Evolutionary conservation across 2,888 invertebrate genomes (phyloP).

Genomic region (Orthosia cruda): DNA sequence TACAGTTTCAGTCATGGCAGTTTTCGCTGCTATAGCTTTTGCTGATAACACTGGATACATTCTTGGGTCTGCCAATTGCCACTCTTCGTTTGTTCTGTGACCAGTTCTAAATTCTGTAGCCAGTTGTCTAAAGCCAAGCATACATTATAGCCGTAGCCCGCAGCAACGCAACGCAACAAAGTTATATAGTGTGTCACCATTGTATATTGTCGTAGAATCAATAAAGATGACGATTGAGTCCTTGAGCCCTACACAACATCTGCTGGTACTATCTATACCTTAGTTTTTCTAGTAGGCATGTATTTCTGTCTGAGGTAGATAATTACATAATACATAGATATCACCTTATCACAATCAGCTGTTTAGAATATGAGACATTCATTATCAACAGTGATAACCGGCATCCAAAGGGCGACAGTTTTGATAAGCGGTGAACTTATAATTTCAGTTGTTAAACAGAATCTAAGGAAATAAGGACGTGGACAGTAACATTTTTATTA

Average conservation of each 20-base stretch:
- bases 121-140: neutral
- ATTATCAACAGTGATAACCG: slow-evolving; percentile 15
- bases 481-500: neutral
- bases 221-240: no score
- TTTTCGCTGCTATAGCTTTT: neutral
- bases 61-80: neutral
- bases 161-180: neutral
- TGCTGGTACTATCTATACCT: neutral
- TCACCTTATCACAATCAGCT: slow-evolving; percentile 20
- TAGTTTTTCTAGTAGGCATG: neutral
- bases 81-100: neutral
- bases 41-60: neutral
- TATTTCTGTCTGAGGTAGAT: slow-evolving; percentile 4
- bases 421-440: neutral
- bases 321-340: slow-evolving; percentile 24
- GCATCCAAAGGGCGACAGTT: slow-evolving; percentile 26
- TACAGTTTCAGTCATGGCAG: no score
- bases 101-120: neutral
- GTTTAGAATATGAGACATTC: slow-evolving; percentile 26
- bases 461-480: neutral
- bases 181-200: no score
- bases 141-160: neutral
- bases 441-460: slow-evolving; percentile 13
- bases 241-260: neutral
- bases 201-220: no score